Percentiles rank a stretch among this genome's conserved stretches.
These are phyloP conservation scores for Xiphias gladius DNA, from an alignment of 2,113 vertebrate species.

Conservation along the genomic window DNA sequence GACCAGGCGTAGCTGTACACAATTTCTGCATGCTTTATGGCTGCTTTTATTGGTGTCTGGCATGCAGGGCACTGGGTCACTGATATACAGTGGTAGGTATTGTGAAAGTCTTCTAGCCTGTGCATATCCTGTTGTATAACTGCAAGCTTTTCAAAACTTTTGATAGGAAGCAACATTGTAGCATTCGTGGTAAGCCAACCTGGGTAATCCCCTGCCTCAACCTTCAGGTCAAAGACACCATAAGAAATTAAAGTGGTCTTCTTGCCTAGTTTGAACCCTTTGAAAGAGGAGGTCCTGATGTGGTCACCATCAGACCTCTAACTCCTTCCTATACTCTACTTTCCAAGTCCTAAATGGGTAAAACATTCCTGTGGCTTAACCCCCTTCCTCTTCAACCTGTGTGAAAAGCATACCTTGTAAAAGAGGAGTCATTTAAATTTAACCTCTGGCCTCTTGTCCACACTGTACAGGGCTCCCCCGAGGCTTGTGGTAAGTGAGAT, in stretches of 20 bases:
- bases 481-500: constrained; percentile 48
- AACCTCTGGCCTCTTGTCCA: constrained; percentile 55
- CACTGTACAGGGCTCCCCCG: constrained; percentile 40
- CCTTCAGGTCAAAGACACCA: neutral
- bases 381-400: constrained; percentile 48
- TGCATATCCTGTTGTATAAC: neutral
- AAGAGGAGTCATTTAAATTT: constrained; percentile 52
- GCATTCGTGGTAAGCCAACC: neutral
- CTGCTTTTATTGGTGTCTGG: constrained; percentile 68
- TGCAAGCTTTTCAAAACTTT: neutral
- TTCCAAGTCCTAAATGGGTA: constrained; percentile 60
- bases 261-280: constrained; percentile 37
- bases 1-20: constrained; percentile 39
- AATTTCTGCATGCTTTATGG: constrained; percentile 58
- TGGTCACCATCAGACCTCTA: constrained; percentile 34
- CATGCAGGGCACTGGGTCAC: constrained; percentile 57
- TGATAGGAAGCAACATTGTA: neutral
- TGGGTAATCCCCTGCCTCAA: neutral
- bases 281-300: constrained; percentile 8
- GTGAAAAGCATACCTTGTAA: constrained; percentile 58
- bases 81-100: constrained; percentile 46
- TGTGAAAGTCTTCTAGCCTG: constrained; percentile 19
- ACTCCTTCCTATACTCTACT: constrained; percentile 18
- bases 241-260: constrained; percentile 3
- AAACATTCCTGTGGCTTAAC: constrained; percentile 67